phyloP scores from a whole-genome alignment of 1,140 invertebrate species.

The Mizuhopecten yessoensis region DNA sequence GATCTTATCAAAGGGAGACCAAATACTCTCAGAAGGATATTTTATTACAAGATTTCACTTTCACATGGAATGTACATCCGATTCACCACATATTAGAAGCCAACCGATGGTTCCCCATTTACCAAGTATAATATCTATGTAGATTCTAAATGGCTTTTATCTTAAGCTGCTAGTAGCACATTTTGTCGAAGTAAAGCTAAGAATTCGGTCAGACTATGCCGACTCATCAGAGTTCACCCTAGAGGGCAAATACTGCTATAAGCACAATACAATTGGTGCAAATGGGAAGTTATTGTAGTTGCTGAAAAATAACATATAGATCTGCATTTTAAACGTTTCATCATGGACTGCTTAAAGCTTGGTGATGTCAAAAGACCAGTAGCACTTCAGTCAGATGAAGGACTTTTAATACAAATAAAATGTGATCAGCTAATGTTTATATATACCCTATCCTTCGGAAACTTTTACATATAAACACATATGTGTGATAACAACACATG shows the following conservation, averaged over 20 bases:
- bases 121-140: neutral
- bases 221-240: neutral
- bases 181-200: neutral
- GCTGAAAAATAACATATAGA: neutral
- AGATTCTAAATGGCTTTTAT: neutral
- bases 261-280: neutral
- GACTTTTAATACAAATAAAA: no score
- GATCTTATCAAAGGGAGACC: neutral
- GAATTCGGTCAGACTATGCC: neutral
- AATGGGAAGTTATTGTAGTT: neutral
- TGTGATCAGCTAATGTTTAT: no score
- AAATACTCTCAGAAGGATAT: neutral
- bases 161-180: neutral
- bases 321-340: neutral
- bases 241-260: neutral
- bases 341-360: neutral
- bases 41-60: neutral
- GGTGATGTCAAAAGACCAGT: neutral
- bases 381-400: no score
- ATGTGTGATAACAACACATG: no score
- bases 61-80: neutral
- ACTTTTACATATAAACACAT: no score
- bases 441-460: no score
- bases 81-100: neutral
- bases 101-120: neutral